Evolutionary conservation across 1,140 invertebrate genomes (phyloP), one percentile per base, ranked within the genome.

Genomic region (Conopomorpha cramerella): DNA sequence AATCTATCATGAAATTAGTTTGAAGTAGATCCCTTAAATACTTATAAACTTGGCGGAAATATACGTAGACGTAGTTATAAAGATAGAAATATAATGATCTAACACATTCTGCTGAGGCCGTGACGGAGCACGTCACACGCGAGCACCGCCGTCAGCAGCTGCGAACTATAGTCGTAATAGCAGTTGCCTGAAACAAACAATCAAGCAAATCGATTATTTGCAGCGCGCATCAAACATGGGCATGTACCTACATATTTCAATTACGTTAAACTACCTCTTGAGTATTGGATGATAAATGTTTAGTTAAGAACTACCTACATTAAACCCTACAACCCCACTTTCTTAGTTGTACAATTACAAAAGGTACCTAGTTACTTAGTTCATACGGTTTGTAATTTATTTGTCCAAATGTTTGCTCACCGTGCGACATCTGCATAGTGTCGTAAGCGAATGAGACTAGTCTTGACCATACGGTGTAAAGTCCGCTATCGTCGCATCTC

Each of bases 1-100:
- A n/a, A n/a, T n/a, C n/a, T n/a, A n/a, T n/a, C n/a, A 74, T 72
- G 66, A 64, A 57, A 70, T 63, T 17, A 70, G 59, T 67, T 74
- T 68, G 54, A 73, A 71, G 66, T 68, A 49, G 49, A 54, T 55
- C 4, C 10, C 16, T 32, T 15, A 4, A 6, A 8, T 19, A 26
- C 12, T 23, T 2, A 12, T 3, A 8, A 13, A 16, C 13, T 0
- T 1, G 8, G 13, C 7, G 13, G 18, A 28, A 30, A 35, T 28
- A 13, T 2, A 4, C 11, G 31, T 14, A 31, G 10, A 14, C 3
- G 26, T 36, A 28, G 6, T 2, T 27, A 14, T 4, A 13, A 33
- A 35, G 17, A 16, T 30, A 34, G 17, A 12, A 37, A 38, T 29
- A 17, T 38, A 15, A 8, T 25, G 18, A 29, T 62, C 68, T 59